Evolutionary conservation across 1,140 invertebrate genomes (phyloP), one percentile per base, ranked within the genome.

Genomic region (Nephila pilipes): DNA sequence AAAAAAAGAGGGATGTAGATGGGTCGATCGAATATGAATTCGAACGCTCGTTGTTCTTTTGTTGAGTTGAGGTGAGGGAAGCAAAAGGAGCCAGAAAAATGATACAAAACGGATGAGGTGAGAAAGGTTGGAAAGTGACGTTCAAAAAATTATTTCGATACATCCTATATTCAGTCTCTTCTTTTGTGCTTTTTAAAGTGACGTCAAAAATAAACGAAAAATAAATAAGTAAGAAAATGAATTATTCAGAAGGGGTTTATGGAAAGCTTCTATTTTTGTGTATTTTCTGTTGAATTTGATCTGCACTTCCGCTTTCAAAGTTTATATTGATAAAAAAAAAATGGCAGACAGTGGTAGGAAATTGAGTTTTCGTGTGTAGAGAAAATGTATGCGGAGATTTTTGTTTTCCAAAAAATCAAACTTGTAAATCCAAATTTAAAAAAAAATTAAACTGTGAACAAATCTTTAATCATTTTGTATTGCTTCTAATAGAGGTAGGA

Each of bases 121-220:
- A 63, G 32, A 63, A 87, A 87, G 85, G 85, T 87, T 58, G 85
- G 69, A 8, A 83, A 25, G 80, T 83, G 80, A n/a, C n/a, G 54
- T 55, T 3, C 80, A 54, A 63, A 87, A 87, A 87, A 87, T 87
- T 58, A 87, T 87, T 87, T 63, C 58, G 85, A 87, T 87, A 87
- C 46, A 57, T 25, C 80, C 29, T 75, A 75, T 75, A 75, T 75
- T 75, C 65, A 75, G 16, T 29, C 29, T 25, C 65, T 32, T 16
- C 65, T 32, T 75, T 75, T 75, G 10, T 75, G 29, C 16, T 29
- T 75, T 65, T 69, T 75, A 1, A 18, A 25, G 29, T 75, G 2
- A 32, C 29, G 29, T 32, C 65, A 75, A 75, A 75, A 75, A 36
- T 75, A 75, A 16, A 75, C 29, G 29, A 18, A 75, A 75, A 32